A percentile compares a stretch with the other conserved stretches of the same genome.
phyloP scores from a whole-genome alignment of 2,113 vertebrate species.

The Sinocyclocheilus anophthalmus region DNA sequence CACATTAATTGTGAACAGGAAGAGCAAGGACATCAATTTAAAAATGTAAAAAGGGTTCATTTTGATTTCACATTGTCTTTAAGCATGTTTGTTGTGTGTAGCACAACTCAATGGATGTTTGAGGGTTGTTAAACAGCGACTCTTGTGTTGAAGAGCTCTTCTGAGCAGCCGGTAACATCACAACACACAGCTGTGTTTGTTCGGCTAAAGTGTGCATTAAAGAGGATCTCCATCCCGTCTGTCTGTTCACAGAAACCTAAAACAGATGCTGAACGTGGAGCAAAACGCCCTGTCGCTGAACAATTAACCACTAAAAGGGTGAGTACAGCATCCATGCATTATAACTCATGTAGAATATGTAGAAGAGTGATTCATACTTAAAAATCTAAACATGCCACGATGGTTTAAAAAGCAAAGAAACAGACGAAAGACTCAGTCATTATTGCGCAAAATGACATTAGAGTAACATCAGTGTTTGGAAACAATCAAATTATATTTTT shows the following conservation, averaged over 20 bases:
- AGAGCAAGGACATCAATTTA: neutral
- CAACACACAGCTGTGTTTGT: constrained; percentile 44
- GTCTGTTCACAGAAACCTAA: constrained; percentile 12
- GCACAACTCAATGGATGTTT: neutral
- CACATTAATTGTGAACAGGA: neutral
- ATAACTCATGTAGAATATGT: neutral
- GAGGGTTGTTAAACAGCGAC: neutral
- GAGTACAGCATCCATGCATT: neutral
- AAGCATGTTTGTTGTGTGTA: constrained; percentile 3
- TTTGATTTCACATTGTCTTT: neutral
- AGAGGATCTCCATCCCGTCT: constrained; percentile 40
- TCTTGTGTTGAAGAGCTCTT: constrained; percentile 12
- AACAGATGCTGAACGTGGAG: constrained; percentile 4
- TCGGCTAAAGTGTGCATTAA: constrained; percentile 38
- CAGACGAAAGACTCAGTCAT: neutral
- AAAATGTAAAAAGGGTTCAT: neutral
- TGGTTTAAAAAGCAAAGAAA: neutral
- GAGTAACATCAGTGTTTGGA: neutral
- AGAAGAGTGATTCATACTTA: neutral
- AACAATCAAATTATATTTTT: neutral
- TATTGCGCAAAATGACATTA: neutral
- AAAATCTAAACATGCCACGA: neutral
- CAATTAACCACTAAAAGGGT: neutral
- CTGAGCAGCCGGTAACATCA: constrained; percentile 13
- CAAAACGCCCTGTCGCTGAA: neutral